Evolutionary conservation across 2,113 vertebrate genomes (phyloP).

Genomic region (Oenanthe oenanthe): DNA sequence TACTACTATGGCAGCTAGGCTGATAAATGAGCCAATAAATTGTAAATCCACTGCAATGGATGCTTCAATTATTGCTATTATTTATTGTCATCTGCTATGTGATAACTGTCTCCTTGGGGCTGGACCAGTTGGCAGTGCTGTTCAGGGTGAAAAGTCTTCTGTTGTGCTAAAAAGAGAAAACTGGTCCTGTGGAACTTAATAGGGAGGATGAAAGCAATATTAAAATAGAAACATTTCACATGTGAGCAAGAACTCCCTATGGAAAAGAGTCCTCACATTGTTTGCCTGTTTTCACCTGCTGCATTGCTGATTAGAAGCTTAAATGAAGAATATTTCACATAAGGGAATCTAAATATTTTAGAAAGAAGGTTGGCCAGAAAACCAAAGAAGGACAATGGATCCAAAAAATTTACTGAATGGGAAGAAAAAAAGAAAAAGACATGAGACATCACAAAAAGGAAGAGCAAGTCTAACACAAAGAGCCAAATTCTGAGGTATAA

Average conservation of each 20-base stretch:
- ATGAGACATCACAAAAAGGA: neutral
- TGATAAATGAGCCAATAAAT: conserved; percentile 36
- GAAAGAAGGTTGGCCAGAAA: neutral
- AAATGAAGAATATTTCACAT: neutral
- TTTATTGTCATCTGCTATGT: neutral
- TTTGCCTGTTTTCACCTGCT: neutral
- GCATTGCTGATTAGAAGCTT: neutral
- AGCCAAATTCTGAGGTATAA: neutral
- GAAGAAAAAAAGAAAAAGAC: neutral
- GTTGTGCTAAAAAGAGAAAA: neutral
- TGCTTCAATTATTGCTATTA: conserved; percentile 29
- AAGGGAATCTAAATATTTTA: neutral
- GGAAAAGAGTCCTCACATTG: neutral
- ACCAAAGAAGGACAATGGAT: neutral
- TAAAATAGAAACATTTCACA: neutral
- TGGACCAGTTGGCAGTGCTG: neutral
- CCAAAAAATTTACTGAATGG: neutral
- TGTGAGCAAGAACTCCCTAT: neutral
- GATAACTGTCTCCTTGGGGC: neutral
- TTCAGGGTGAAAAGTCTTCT: neutral
- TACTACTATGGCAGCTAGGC: neutral
- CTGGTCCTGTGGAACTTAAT: neutral
- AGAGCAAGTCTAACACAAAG: neutral
- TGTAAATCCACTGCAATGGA: neutral
- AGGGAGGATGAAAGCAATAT: neutral